Percentiles rank a stretch among this genome's conserved stretches.
Evolutionary conservation across 23 tunicate species (phyloP).

Genomic region (Diplosoma virens): DNA sequence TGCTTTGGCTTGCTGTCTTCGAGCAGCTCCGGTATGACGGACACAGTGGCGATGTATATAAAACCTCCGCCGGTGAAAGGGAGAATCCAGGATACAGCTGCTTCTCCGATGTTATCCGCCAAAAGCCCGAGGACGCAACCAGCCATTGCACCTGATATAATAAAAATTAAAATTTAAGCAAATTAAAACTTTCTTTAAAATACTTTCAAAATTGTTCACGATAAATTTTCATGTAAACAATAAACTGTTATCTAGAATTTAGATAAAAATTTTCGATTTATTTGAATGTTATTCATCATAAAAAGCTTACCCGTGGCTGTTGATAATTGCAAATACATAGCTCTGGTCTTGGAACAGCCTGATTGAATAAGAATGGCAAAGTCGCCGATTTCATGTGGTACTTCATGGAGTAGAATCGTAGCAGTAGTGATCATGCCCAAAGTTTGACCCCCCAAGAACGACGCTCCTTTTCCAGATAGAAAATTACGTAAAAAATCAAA

Average conservation of each 20-base stretch:
- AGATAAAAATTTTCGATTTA: no score
- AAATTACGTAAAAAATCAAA: no score
- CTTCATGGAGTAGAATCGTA: constrained; percentile 91
- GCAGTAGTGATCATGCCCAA: constrained; percentile 91
- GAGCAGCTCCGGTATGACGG: constrained; percentile 88
- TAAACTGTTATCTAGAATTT: no score
- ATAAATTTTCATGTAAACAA: no score
- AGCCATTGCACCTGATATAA: constrained; percentile 84
- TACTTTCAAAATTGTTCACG: no score
- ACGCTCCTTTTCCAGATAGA: no score
- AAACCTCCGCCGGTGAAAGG: constrained; percentile 99
- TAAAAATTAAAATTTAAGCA: no score
- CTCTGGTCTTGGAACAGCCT: constrained; percentile 78
- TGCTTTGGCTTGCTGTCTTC: constrained; percentile 77
- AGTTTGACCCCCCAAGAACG: constrained; percentile 86
- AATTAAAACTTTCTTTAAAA: no score
- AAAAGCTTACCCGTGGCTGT: constrained; percentile 92
- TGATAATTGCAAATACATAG: constrained; percentile 87
- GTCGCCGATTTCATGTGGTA: constrained; percentile 98
- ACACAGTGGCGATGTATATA: constrained; percentile 95
- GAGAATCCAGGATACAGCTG: constrained; percentile 84
- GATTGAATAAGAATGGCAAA: constrained; percentile 97
- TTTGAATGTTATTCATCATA: no score
- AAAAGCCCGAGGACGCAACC: constrained; percentile 80
- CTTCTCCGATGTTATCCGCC: constrained; percentile 89